Evolutionary conservation across 2,797 vertebrate species (phyloP), one percentile per base, ranked within the genome.

Genomic region (Enteromius paludinosus): DNA sequence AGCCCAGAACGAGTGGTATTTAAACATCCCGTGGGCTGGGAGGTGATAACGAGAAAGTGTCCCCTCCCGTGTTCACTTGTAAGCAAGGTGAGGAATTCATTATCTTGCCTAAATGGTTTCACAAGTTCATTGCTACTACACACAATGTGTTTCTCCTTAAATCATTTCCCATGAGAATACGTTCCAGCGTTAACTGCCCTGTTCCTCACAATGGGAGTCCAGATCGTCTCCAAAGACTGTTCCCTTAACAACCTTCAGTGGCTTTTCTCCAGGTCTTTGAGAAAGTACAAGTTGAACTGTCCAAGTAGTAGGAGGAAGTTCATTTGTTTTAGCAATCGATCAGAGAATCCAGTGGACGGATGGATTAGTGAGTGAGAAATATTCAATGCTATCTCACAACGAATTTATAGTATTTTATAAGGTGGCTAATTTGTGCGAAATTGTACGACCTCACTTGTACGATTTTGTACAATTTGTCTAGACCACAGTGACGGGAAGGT

Each of bases 41-140:
- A 35, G 47, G 61, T 75, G 70, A 73, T 84, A 72, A 87, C 70
- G 74, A 81, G 71, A 74, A 69, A 12, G 47, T 76, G 70, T 33
- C 78, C 35, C 70, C 70, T 35, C 38, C 56, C 28, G 5, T 30
- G 8, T 49, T 47, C 15, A 61, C 65, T 66, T 68, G 45, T 56
- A 28, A 66, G 75, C 52, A 33, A 49, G 52, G 33, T 49, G 38
- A 30, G 15, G 18, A 71, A 38, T 70, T 84, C 30, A 41, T 30
- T 47, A 64, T 45, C 25, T 23, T 6, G 20, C 35, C 49, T 69
- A 74, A 81, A 81, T 74, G 70, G 28, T 81, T 81, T 81, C 61
- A 73, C 79, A 81, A 71, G 41, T 62, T 80, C 54, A 62, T 35
- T 35, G 68, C 68, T 71, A 62, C 68, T 35, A 47, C 68, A 35